Conservation (phyloP, 2,888 invertebrate genomes). For the Schizotus pectinicornis region DNA sequence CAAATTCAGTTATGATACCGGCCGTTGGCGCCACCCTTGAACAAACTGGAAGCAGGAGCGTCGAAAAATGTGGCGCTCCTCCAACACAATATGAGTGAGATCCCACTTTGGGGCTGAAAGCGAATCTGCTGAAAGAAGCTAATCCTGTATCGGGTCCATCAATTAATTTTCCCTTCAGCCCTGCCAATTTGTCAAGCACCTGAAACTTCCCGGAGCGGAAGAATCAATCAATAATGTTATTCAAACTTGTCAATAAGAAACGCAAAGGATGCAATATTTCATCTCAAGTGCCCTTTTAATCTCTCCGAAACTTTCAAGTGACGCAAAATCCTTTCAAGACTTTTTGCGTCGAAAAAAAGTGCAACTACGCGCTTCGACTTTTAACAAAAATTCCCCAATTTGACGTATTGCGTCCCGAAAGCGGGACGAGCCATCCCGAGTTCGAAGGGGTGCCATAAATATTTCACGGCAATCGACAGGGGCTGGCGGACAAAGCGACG, state of each 20-base stretch:
- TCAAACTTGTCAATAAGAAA: constrained; percentile 28
- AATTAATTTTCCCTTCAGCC: not conserved
- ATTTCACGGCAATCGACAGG: constrained; percentile 56
- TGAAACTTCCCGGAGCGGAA: constrained; percentile 1
- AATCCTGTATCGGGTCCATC: no score
- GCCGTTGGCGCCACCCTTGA: no score
- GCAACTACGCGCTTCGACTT: constrained; percentile 2
- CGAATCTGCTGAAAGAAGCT: no score
- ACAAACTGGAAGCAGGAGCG: no score
- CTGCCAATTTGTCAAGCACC: not conserved
- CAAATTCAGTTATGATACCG: no score
- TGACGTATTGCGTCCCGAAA: constrained; percentile 38
- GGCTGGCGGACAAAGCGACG: constrained; percentile 53
- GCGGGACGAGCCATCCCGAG: constrained; percentile 46
- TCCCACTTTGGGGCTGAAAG: no score
- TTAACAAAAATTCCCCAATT: constrained; percentile 1
- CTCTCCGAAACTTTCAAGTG: constrained; percentile 19
- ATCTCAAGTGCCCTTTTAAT: constrained; percentile 20
- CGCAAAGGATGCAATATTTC: constrained; percentile 24
- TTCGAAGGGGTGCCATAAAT: constrained; percentile 50
- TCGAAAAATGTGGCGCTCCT: no score
- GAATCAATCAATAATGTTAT: constrained; percentile 28
- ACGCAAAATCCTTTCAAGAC: constrained; percentile 6
- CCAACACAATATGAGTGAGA: no score
- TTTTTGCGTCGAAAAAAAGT: not conserved